Evolutionary conservation across 2,888 invertebrate genomes (phyloP).

Genomic region (Chloromyia formosa): DNA sequence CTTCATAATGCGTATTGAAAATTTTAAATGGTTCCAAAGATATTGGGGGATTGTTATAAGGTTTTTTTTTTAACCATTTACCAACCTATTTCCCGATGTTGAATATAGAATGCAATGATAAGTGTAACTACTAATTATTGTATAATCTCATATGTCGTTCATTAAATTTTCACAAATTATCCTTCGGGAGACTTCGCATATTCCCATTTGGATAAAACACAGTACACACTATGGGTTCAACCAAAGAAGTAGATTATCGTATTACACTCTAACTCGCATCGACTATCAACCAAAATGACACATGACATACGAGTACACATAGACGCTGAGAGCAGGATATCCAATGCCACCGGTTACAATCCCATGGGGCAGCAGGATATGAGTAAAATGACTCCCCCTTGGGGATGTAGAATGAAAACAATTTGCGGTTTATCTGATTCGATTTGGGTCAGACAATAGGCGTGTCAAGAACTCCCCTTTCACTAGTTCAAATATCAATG

Average conservation of each 20-base stretch:
- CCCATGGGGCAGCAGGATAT: neutral
- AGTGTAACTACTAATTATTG: too few species aligned
- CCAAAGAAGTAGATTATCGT: neutral
- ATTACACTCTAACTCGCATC: neutral
- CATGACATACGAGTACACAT: too few species aligned
- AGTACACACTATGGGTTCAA: neutral
- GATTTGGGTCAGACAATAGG: constrained; percentile 10
- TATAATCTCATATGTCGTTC: too few species aligned
- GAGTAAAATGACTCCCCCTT: neutral
- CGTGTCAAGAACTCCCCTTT: neutral
- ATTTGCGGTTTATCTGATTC: constrained; percentile 7
- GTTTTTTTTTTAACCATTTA: too few species aligned
- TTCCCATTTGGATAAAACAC: too few species aligned
- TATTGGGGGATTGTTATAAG: too few species aligned
- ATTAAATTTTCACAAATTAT: too few species aligned
- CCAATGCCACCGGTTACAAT: neutral
- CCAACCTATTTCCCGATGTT: too few species aligned
- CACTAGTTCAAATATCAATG: neutral
- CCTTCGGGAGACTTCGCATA: too few species aligned
- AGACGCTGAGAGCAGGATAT: neutral
- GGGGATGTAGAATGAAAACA: neutral
- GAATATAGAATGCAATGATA: too few species aligned
- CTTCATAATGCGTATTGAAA: too few species aligned
- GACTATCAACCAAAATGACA: neutral
- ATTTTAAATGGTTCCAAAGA: too few species aligned